Base-by-base conservation (phyloP, 2,113 vertebrate species). In the Pungitius pungitius region DNA sequence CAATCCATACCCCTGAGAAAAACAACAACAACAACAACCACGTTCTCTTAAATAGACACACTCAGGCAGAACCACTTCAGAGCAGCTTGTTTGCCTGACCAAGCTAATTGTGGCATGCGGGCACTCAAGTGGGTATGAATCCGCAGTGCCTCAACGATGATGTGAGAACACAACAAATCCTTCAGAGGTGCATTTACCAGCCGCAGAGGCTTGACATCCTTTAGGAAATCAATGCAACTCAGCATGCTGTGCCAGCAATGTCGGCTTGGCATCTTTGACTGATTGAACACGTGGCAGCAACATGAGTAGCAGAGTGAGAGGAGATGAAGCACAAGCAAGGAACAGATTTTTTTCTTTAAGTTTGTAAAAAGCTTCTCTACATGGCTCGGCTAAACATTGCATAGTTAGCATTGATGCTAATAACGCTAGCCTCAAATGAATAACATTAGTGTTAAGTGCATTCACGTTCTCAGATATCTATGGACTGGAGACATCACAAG, bases 71-170 rank as follows among this genome's bases (percentile, higher is more conserved):
- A 64, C 65, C 75, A 52, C 68, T 82, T 69, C 60, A 49, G 35
- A 35, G 61, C 20, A 22, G 63, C 78, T 78, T 67, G 69, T 71
- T 83, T 71, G 42, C 54, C 86, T 45, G 67, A 74, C 74, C 49
- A 1, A 72, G 69, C 69, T 88, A 81, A 90, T 84, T 84, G 61
- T 54, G 69, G 78, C 85, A 84, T 77, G 82, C 68, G 67, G 72
- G 27, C 77, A 71, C 78, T 83, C 76, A 85, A 77, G 81, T 43
- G 72, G 59, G 73, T 47, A 64, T 80, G 76, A 78, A 72, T 78
- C 67, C 69, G 74, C 77, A 33, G 64, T 20, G 39, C 17, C 51
- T 72, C 40, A 2, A n/a, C 27, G 20, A 51, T 42, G 54, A 79
- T 47, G 59, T 61, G 59, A 75, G 62, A 78, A 69, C 77, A 70